These are phyloP conservation scores for Pandion haliaetus DNA, from an alignment of 2,113 vertebrate species.

Conservation along the genomic window DNA sequence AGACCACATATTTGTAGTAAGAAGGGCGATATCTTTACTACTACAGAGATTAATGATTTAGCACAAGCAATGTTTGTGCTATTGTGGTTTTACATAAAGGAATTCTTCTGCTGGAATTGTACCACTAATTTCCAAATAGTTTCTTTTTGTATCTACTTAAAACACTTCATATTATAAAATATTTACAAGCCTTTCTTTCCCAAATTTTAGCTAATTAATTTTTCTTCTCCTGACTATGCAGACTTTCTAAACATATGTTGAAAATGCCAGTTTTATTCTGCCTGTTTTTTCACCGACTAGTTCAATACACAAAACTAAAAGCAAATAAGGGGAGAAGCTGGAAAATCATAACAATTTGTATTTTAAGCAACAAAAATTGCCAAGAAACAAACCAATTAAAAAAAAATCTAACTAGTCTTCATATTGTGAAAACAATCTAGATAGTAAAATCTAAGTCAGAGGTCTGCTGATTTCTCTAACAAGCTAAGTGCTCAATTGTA, in stretches of 20 bases:
- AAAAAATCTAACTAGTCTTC: neutral
- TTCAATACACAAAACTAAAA: neutral
- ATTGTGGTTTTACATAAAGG: neutral
- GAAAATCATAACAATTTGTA: neutral
- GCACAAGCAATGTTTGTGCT: neutral
- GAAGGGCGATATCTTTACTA: neutral
- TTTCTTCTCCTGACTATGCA: neutral
- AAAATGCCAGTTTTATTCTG: neutral
- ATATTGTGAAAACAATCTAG: neutral
- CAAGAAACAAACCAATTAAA: neutral
- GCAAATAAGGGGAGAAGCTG: neutral
- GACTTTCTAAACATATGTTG: neutral
- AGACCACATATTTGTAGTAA: neutral
- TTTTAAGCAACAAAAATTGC: neutral
- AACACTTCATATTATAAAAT: neutral
- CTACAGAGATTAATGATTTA: neutral
- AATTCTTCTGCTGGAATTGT: neutral
- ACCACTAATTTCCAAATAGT: neutral
- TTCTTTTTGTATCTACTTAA: neutral
- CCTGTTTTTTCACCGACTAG: neutral
- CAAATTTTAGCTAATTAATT: neutral
- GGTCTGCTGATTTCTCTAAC: neutral
- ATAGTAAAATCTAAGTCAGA: neutral
- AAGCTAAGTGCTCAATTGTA: neutral
- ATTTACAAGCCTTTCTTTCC: neutral